Conservation (phyloP, 2,888 invertebrate genomes). For the Drosophila kuntzei region DNA sequence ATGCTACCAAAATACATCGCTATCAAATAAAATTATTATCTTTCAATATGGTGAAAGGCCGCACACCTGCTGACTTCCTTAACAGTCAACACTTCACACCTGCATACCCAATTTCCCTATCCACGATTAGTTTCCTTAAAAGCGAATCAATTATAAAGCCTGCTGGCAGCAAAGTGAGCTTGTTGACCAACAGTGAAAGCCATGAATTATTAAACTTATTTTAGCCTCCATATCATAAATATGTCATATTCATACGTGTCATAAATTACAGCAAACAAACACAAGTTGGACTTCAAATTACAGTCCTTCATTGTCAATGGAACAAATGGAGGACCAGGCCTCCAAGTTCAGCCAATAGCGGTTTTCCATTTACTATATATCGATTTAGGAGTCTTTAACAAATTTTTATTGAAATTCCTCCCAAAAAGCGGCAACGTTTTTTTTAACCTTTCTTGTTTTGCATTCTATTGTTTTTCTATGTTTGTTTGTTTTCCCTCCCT, state of each 20-base stretch:
- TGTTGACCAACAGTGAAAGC: slow-evolving; percentile 25
- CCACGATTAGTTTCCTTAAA: slow-evolving; percentile 37
- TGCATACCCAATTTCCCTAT: slow-evolving; percentile 10
- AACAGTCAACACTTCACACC: slow-evolving; percentile 7
- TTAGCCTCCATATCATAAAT: slow-evolving; percentile 40
- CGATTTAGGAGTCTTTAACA: not conserved
- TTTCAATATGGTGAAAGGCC: not conserved
- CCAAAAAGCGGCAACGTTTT: slow-evolving; percentile 28
- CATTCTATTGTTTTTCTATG: slow-evolving; percentile 2
- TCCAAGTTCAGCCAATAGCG: slow-evolving; percentile 6
- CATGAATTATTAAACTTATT: slow-evolving; percentile 63
- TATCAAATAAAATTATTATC: slow-evolving; percentile 18
- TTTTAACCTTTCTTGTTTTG: slow-evolving; percentile 29
- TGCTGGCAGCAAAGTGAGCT: slow-evolving; percentile 20
- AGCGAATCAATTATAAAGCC: slow-evolving; percentile 62
- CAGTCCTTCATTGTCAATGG: slow-evolving; percentile 40
- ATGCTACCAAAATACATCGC: not conserved
- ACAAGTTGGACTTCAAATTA: slow-evolving; percentile 48
- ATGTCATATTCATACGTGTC: slow-evolving; percentile 29
- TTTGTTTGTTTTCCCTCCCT: not conserved
- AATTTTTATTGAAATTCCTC: slow-evolving; percentile 6
- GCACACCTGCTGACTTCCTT: not conserved
- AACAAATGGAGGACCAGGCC: slow-evolving; percentile 13
- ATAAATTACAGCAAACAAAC: slow-evolving; percentile 27
- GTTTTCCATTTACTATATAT: not conserved